Percentiles rank a stretch among this genome's conserved stretches.
Conservation (phyloP, 1,140 invertebrate species). For the Dryas iulia region DNA sequence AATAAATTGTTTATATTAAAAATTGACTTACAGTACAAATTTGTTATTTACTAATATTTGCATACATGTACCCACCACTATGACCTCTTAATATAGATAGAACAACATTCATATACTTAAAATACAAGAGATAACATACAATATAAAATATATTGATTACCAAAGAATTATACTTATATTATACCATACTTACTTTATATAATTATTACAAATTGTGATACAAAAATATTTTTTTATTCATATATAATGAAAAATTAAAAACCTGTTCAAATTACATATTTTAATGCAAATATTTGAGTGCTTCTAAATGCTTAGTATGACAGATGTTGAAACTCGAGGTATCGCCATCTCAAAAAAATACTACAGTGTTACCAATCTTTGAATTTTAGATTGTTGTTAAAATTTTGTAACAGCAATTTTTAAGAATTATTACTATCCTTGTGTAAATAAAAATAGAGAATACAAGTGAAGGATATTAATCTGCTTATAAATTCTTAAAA, state of each 20-base stretch:
- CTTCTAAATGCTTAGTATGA: background rate
- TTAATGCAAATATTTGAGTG: background rate
- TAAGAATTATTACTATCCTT: background rate
- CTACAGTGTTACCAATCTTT: conserved; percentile 33
- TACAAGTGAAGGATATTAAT: background rate
- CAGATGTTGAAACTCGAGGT: conserved; percentile 13
- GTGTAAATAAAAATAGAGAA: background rate
- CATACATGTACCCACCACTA: background rate
- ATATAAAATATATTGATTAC: too few species aligned
- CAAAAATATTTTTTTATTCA: background rate
- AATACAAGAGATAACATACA: background rate
- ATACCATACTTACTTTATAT: conserved; percentile 1
- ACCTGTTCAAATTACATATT: background rate
- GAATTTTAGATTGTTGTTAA: background rate
- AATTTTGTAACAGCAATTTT: background rate
- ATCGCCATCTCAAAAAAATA: conserved; percentile 48
- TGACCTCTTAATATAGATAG: background rate
- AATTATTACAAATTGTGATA: background rate
- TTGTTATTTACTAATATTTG: background rate
- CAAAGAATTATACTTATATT: too few species aligned
- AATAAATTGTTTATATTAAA: background rate
- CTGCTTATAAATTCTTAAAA: background rate
- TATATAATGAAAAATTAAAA: background rate
- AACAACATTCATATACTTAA: background rate
- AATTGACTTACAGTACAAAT: background rate